These are phyloP conservation scores for Cricetomys ansorgei DNA, from an alignment of 2,113 vertebrate genomes.

Conservation along the genomic window DNA sequence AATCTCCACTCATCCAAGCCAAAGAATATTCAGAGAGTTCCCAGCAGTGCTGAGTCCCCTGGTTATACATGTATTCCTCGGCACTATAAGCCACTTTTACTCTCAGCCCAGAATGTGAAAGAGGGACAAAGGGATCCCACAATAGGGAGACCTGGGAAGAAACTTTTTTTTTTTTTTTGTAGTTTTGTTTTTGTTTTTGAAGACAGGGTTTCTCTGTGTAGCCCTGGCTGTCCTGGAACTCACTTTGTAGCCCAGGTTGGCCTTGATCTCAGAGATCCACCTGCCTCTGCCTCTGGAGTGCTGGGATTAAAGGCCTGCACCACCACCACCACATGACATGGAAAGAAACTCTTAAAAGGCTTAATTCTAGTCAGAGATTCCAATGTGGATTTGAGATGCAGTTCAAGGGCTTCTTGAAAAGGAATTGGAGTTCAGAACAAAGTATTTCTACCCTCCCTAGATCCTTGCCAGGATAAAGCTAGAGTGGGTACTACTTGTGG, in stretches of 20 bases:
- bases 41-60: background rate
- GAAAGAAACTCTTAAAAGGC: background rate
- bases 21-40: slow-evolving; percentile 1
- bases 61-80: too few relatives aligned
- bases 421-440: background rate
- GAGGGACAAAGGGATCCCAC: background rate
- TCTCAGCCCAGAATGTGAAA: background rate
- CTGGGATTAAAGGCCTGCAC: too few relatives aligned
- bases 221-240: too few relatives aligned
- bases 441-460: background rate
- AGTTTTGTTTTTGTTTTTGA: too few relatives aligned
- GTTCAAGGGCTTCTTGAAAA: background rate
- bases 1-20: background rate
- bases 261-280: too few relatives aligned
- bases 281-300: too few relatives aligned
- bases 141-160: background rate
- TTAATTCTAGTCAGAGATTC: background rate
- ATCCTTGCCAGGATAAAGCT: background rate
- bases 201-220: too few relatives aligned
- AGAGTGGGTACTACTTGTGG: background rate
- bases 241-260: too few relatives aligned
- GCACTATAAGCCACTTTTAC: background rate
- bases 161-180: too few relatives aligned
- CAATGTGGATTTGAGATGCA: background rate
- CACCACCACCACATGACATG: too few relatives aligned